Conservation (phyloP, 2,888 invertebrate genomes). For the Pasiphila rectangulata region DNA sequence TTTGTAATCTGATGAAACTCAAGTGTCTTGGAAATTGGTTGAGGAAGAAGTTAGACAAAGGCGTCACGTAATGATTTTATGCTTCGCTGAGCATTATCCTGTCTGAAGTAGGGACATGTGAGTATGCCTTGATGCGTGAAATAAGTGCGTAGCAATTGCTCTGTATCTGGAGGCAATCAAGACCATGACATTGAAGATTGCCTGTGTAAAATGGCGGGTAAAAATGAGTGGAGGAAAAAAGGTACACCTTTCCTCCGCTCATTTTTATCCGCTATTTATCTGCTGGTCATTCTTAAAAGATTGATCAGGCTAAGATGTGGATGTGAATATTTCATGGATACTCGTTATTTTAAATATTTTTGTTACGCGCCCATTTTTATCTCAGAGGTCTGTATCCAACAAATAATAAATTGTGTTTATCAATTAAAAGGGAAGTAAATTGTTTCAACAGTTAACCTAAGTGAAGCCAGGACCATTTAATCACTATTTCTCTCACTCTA, state of each 20-base stretch:
- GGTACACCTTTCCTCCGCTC: neutral
- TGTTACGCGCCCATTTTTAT: too few species aligned
- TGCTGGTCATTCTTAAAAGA: neutral
- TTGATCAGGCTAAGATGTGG: neutral
- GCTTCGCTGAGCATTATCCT: slow-evolving; percentile 51
- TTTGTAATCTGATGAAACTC: neutral
- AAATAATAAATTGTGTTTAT: too few species aligned
- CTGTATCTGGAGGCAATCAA: slow-evolving; percentile 50
- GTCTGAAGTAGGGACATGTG: slow-evolving; percentile 35
- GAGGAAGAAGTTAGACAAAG: neutral
- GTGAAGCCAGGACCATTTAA: neutral
- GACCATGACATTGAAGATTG: slow-evolving; percentile 8
- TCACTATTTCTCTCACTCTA: neutral
- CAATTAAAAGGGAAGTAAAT: too few species aligned
- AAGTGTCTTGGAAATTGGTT: neutral
- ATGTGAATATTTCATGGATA: too few species aligned
- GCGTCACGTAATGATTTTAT: slow-evolving; percentile 43
- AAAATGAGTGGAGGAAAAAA: too few species aligned
- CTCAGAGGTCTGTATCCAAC: too few species aligned
- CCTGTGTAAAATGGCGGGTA: too few species aligned
- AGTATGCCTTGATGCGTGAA: slow-evolving; percentile 46
- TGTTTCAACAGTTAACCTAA: neutral
- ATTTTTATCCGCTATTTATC: neutral
- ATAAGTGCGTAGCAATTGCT: slow-evolving; percentile 46
- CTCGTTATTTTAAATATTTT: too few species aligned